phyloP scores from a whole-genome alignment of 2,797 vertebrate species.

The Aphelocoma californica region DNA sequence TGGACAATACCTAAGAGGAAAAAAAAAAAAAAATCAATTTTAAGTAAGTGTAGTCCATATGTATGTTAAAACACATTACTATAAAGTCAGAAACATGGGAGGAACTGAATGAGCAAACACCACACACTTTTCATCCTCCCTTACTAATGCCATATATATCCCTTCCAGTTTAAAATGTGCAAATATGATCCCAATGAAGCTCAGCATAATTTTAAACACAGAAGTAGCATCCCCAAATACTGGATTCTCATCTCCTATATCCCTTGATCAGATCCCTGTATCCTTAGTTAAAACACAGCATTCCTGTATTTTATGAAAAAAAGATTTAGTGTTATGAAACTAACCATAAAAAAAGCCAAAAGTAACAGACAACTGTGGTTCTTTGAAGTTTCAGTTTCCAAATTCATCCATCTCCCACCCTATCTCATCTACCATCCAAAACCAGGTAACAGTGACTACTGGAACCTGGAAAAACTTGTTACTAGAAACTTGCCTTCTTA shows the following conservation, averaged over 20 bases:
- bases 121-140: neutral
- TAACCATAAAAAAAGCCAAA: neutral
- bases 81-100: neutral
- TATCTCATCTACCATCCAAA: neutral
- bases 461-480: neutral
- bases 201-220: neutral
- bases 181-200: neutral
- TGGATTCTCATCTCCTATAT: neutral
- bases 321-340: neutral
- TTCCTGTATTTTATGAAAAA: neutral
- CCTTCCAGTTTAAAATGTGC: neutral
- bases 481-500: neutral
- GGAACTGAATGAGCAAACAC: neutral
- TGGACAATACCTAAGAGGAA: conserved; percentile 91
- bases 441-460: neutral
- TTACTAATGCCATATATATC: neutral
- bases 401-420: neutral
- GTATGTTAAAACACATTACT: neutral
- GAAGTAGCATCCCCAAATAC: neutral
- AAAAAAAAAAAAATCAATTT: neutral
- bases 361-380: neutral
- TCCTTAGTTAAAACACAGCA: neutral
- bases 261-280: neutral
- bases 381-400: neutral
- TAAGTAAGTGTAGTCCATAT: neutral